Evolutionary conservation across 1,140 invertebrate species (phyloP).

Genomic region (Brachionus rubens): DNA sequence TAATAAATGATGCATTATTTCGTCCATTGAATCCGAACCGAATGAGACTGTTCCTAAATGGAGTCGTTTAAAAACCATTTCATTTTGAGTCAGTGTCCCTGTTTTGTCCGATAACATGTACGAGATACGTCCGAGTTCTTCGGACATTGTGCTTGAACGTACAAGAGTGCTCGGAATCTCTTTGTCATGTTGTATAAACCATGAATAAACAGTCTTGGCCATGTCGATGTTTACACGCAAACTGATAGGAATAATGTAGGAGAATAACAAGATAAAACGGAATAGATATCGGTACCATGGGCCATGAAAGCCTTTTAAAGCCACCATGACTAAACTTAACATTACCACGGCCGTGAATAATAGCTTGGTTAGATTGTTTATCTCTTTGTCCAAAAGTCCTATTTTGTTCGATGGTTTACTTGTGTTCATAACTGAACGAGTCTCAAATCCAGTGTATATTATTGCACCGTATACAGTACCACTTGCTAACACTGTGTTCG

Average conservation of each 20-base stretch:
- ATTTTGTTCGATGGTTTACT: constrained; percentile 90
- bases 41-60: constrained; percentile 83
- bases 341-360: constrained; percentile 87
- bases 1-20: constrained; percentile 62
- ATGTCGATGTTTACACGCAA: constrained; percentile 96
- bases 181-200: constrained; percentile 88
- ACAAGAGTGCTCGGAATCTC: constrained; percentile 91
- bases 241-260: constrained; percentile 98
- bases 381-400: constrained; percentile 87
- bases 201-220: constrained; percentile 95
- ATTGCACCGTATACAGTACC: constrained; percentile 84
- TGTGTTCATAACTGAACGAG: constrained; percentile 96
- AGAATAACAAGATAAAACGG: constrained; percentile 91
- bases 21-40: constrained; percentile 74
- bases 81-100: constrained; percentile 95
- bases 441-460: constrained; percentile 93
- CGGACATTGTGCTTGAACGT: constrained; percentile 94
- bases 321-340: constrained; percentile 88
- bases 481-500: constrained; percentile 94
- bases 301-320: constrained; percentile 81
- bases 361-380: constrained; percentile 91
- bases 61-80: constrained; percentile 91
- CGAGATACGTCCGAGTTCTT: constrained; percentile 91
- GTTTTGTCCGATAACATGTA: constrained; percentile 97
- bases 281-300: constrained; percentile 96